Evolutionary conservation across 2,888 invertebrate genomes (phyloP).

Genomic region (Melikaiella ostensackeni): DNA sequence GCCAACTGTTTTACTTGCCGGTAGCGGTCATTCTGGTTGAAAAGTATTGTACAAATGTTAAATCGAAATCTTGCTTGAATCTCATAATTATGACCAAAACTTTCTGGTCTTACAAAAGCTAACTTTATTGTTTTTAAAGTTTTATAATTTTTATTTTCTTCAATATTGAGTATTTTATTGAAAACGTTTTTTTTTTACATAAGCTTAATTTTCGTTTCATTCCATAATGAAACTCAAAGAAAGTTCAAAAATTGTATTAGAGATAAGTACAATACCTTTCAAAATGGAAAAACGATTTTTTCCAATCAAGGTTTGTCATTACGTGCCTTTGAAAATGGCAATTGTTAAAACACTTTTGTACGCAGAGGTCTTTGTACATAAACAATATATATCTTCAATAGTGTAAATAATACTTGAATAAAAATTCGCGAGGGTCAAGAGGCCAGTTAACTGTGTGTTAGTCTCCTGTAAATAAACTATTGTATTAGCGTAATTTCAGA

Average conservation of each 20-base stretch:
- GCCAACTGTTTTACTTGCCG: constrained; percentile 77
- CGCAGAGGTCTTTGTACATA: constrained; percentile 19
- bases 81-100: constrained; percentile 21
- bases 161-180: constrained; percentile 28
- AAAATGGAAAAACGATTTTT: not conserved
- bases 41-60: not conserved
- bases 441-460: constrained; percentile 11
- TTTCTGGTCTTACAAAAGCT: not conserved
- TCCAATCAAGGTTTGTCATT: not conserved
- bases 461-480: constrained; percentile 16
- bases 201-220: constrained; percentile 13
- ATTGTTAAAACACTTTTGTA: constrained; percentile 2
- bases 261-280: not conserved
- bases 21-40: constrained; percentile 73
- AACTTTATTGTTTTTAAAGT: constrained; percentile 36
- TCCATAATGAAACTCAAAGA: constrained; percentile 3
- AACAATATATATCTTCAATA: constrained; percentile 18
- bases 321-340: not conserved
- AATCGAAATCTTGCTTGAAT: not conserved
- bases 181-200: not conserved
- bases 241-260: constrained; percentile 2
- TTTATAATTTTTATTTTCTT: constrained; percentile 30
- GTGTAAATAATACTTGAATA: constrained; percentile 16
- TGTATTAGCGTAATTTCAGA: constrained; percentile 35
- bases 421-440: constrained; percentile 1